Percentiles rank a stretch among this genome's conserved stretches.
Evolutionary conservation across 1,140 invertebrate genomes (phyloP).

Genomic region (Drepana arcuata): DNA sequence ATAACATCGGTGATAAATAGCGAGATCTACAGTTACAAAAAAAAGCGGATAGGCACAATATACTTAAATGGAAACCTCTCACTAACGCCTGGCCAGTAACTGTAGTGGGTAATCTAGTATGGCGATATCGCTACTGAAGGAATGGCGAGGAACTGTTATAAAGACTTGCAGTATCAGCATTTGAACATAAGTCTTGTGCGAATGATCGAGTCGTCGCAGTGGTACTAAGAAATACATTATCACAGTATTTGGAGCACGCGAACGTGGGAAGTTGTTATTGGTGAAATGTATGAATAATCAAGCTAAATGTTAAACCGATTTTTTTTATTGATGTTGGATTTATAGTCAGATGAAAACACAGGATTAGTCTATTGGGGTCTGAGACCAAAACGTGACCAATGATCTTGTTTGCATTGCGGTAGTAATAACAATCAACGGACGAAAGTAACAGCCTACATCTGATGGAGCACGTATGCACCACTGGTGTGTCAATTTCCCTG

Average conservation of each 20-base stretch:
- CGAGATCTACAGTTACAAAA: conserved; percentile 29
- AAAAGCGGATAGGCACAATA: conserved; percentile 31
- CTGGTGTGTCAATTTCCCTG: conserved; percentile 48
- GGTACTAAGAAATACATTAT: conserved; percentile 21
- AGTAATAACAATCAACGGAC: conserved; percentile 39
- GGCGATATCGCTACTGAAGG: conserved; percentile 22
- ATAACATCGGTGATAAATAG: conserved; percentile 32
- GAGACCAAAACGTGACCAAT: conserved; percentile 51
- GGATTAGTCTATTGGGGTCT: too few relatives aligned
- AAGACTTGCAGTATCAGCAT: conserved; percentile 9
- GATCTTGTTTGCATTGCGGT: conserved; percentile 60
- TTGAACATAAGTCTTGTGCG: conserved; percentile 3
- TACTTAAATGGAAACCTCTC: conserved; percentile 40
- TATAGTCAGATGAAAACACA: too few relatives aligned
- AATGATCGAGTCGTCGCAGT: conserved; percentile 1
- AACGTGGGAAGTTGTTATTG: conserved; percentile 50
- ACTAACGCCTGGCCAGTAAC: conserved; percentile 29
- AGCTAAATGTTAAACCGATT: too few relatives aligned
- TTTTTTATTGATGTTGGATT: too few relatives aligned
- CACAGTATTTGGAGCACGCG: conserved; percentile 50
- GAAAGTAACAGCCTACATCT: conserved; percentile 61
- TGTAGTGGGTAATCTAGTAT: conserved; percentile 20
- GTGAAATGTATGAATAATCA: conserved; percentile 38
- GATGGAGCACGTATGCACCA: conserved; percentile 41
- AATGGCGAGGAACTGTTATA: conserved; percentile 19